Percentiles rank a stretch among this genome's conserved stretches.
These are phyloP conservation scores for Channa maculata DNA, from an alignment of 2,113 vertebrate species.

Conservation along the genomic window DNA sequence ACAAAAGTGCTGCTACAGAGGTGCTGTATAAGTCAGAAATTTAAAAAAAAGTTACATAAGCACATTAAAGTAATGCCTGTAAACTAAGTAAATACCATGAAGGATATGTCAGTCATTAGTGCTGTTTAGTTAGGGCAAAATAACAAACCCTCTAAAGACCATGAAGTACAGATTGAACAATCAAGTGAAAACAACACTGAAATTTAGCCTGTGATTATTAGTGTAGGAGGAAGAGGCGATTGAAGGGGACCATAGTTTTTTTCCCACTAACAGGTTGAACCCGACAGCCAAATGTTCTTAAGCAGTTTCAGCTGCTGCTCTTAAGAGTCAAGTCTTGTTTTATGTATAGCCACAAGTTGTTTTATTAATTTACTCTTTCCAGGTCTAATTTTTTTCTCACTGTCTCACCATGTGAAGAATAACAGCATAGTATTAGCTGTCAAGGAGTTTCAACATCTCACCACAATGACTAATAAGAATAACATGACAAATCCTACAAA, in stretches of 20 bases:
- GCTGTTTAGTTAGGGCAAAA: background rate
- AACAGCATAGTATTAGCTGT: conserved; percentile 10
- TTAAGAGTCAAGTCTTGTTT: conserved; percentile 11
- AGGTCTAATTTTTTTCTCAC: conserved; percentile 8
- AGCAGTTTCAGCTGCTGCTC: conserved; percentile 30
- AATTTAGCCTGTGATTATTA: background rate
- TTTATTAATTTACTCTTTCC: background rate
- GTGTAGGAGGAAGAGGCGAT: too few species aligned
- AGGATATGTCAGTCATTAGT: background rate
- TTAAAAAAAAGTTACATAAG: too few species aligned
- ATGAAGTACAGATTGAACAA: background rate
- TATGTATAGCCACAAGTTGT: conserved; percentile 20
- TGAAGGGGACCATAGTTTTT: too few species aligned
- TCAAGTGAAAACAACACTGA: background rate
- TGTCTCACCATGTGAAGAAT: conserved; percentile 13
- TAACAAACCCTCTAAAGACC: background rate
- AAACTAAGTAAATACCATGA: background rate
- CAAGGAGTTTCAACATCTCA: conserved; percentile 38
- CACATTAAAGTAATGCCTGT: too few species aligned
- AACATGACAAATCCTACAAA: conserved; percentile 31
- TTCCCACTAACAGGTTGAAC: background rate
- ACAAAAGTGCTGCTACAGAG: too few species aligned
- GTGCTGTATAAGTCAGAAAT: too few species aligned
- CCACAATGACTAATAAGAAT: conserved; percentile 45
- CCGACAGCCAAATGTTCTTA: background rate